A percentile compares a stretch with the other conserved stretches of the same genome.
phyloP scores from a whole-genome alignment of 1,140 invertebrate genomes.

The Calycopis cecrops region DNA sequence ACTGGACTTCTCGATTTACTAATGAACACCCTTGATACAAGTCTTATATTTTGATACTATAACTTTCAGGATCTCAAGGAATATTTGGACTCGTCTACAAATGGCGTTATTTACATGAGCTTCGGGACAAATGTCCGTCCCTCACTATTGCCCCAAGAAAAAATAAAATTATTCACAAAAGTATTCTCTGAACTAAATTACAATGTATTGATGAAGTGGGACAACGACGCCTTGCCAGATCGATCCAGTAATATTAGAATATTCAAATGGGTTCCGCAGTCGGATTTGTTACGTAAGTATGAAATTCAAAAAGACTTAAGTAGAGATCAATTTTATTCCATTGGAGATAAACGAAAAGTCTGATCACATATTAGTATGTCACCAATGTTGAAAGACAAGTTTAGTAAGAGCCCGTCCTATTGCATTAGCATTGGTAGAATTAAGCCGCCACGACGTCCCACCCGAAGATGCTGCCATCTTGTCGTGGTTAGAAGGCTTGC shows the following conservation, averaged over 20 bases:
- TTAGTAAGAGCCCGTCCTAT: too few relatives aligned
- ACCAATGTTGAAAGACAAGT: too few relatives aligned
- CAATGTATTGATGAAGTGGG: slow-evolving; percentile 72
- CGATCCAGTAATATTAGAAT: slow-evolving; percentile 46
- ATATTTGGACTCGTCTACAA: slow-evolving; percentile 31
- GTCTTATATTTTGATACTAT: too few relatives aligned
- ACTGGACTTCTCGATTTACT: too few relatives aligned
- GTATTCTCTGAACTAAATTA: slow-evolving; percentile 61
- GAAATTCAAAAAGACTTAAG: neutral
- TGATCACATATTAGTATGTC: too few relatives aligned
- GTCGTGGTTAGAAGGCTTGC: too few relatives aligned
- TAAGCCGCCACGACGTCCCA: too few relatives aligned
- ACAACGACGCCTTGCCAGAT: slow-evolving; percentile 40
- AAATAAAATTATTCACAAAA: slow-evolving; percentile 55
- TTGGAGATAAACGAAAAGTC: too few relatives aligned
- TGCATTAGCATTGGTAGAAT: too few relatives aligned
- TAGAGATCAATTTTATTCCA: too few relatives aligned
- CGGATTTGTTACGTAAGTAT: slow-evolving; percentile 68
- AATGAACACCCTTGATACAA: too few relatives aligned
- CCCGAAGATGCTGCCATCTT: too few relatives aligned
- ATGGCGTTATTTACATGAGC: slow-evolving; percentile 63
- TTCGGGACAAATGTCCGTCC: slow-evolving; percentile 75
- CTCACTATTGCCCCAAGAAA: slow-evolving; percentile 49
- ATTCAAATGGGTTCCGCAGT: slow-evolving; percentile 74
- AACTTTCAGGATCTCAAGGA: slow-evolving; percentile 29